Evolutionary conservation across 2,888 invertebrate genomes (phyloP).

Genomic region (Ectobius pallidus): DNA sequence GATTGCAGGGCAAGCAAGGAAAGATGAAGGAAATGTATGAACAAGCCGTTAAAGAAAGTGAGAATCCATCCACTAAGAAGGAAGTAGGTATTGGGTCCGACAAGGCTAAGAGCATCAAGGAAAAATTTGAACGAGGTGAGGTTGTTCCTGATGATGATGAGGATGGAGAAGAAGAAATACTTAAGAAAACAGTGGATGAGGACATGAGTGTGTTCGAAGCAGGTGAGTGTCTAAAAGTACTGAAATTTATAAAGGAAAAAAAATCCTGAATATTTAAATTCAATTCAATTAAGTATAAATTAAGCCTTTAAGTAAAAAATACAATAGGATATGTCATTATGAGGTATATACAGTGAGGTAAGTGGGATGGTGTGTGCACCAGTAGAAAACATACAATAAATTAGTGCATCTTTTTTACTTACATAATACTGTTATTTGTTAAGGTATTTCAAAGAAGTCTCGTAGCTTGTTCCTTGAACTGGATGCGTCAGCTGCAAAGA

Average conservation of each 20-base stretch:
- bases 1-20: constrained; percentile 80
- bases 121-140: constrained; percentile 82
- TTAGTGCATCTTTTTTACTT: too few species aligned
- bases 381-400: too few species aligned
- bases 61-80: constrained; percentile 57
- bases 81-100: constrained; percentile 62
- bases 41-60: constrained; percentile 84
- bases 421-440: too few species aligned
- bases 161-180: constrained; percentile 55
- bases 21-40: constrained; percentile 93
- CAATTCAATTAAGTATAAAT: too few species aligned
- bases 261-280: too few species aligned
- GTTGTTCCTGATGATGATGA: constrained; percentile 64
- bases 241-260: too few species aligned
- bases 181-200: constrained; percentile 64
- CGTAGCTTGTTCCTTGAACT: constrained; percentile 84
- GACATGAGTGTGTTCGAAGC: constrained; percentile 82
- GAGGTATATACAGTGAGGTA: too few species aligned
- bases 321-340: too few species aligned
- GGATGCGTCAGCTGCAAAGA: constrained; percentile 74
- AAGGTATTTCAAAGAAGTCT: constrained; percentile 88
- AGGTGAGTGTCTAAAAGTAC: too few species aligned
- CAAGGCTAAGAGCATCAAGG: constrained; percentile 70
- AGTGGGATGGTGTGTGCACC: too few species aligned
- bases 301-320: too few species aligned